A percentile compares a stretch with the other conserved stretches of the same genome.
Evolutionary conservation across 2,888 invertebrate genomes (phyloP).

Genomic region (Lottia gigantea): DNA sequence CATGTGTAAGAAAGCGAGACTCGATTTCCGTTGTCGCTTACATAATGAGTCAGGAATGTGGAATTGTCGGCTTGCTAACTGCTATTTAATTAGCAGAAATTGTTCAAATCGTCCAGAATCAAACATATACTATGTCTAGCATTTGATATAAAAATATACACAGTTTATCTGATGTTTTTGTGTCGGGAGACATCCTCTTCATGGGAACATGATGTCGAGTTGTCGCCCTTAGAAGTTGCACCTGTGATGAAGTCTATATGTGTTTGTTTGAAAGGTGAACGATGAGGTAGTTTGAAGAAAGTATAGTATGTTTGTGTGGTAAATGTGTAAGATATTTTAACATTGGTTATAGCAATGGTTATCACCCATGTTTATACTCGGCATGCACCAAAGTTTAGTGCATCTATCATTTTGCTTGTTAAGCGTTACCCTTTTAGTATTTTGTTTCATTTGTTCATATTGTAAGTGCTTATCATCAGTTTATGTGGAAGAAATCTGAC

Average conservation of each 20-base stretch:
- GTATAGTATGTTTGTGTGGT: neutral
- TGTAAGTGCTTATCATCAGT: no score
- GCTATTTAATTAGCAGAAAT: constrained; percentile 2
- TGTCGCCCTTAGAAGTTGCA: constrained; percentile 9
- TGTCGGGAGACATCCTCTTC: neutral
- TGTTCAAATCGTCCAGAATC: neutral
- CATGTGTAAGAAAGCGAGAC: constrained; percentile 8
- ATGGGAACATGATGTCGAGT: constrained; percentile 6
- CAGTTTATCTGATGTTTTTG: constrained; percentile 1
- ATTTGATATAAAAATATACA: neutral
- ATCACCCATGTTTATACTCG: no score
- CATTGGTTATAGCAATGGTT: no score
- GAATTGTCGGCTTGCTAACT: neutral
- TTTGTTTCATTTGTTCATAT: no score
- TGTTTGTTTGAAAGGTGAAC: neutral
- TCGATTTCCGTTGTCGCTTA: constrained; percentile 5
- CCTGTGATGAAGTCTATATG: neutral
- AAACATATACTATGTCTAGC: constrained; percentile 7
- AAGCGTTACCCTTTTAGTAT: no score
- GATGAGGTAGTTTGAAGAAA: neutral
- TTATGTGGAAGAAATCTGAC: no score
- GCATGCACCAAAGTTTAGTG: no score
- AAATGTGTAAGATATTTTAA: no score
- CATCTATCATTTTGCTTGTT: no score
- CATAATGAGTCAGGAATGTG: constrained; percentile 4